A percentile compares a stretch with the other conserved stretches of the same genome.
These are phyloP conservation scores for Tetragnatha versicolor DNA, from an alignment of 1,140 invertebrate genomes.

Conservation along the genomic window DNA sequence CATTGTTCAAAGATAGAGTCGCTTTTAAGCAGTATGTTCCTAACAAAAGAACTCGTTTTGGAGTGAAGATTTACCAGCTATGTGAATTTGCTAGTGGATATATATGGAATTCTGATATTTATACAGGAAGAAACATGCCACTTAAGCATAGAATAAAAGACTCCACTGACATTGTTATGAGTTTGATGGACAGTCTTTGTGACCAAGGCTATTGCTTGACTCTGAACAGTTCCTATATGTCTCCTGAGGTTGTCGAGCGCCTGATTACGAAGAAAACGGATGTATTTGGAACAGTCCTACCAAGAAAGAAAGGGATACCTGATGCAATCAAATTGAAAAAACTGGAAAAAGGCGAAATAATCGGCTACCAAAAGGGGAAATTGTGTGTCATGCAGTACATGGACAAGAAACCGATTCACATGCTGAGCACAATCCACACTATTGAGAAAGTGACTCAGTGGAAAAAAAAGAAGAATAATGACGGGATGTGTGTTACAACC, in stretches of 20 bases:
- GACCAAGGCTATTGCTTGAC: background rate
- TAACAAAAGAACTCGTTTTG: background rate
- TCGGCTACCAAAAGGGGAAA: background rate
- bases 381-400: background rate
- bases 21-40: background rate
- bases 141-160: background rate
- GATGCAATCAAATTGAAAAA: background rate
- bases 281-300: background rate
- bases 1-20: background rate
- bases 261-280: background rate
- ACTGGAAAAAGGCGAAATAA: background rate
- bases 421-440: background rate
- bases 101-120: background rate
- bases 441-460: background rate
- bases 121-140: background rate
- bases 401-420: background rate
- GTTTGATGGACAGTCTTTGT: background rate
- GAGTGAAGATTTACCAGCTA: no score
- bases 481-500: background rate
- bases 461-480: constrained; percentile 1
- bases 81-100: no score
- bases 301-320: background rate
- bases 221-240: background rate
- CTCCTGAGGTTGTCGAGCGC: background rate
- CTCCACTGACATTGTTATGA: background rate